These are phyloP conservation scores for Ostrea denselamellosa DNA, from an alignment of 1,140 invertebrate species.

Conservation along the genomic window DNA sequence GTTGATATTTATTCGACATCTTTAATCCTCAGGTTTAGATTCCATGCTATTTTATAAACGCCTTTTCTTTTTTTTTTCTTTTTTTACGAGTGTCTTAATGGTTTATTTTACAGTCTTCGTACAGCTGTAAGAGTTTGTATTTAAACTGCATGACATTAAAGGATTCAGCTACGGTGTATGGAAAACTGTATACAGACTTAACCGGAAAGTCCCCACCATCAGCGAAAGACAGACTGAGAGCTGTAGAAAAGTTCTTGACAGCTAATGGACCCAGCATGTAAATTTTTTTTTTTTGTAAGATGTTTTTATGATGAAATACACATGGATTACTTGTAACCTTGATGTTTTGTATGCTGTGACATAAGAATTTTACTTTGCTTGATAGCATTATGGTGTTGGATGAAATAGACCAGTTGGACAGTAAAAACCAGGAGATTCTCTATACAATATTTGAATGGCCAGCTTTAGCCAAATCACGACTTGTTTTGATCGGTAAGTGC, in stretches of 20 bases:
- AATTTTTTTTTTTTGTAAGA: slow-evolving; percentile 18
- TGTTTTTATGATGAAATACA: not conserved
- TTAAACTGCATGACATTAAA: slow-evolving; percentile 75
- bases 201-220: slow-evolving; percentile 63
- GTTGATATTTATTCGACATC: not conserved
- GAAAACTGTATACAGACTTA: slow-evolving; percentile 68
- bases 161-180: slow-evolving; percentile 67
- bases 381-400: slow-evolving; percentile 92
- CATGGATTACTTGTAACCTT: not conserved
- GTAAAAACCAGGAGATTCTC: slow-evolving; percentile 91
- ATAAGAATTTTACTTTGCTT: slow-evolving; percentile 74
- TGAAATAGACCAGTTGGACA: slow-evolving; percentile 94
- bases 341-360: not conserved
- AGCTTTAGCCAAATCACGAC: slow-evolving; percentile 83
- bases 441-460: slow-evolving; percentile 98
- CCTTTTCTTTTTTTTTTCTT: too few species aligned
- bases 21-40: not conserved
- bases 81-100: not conserved
- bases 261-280: slow-evolving; percentile 67
- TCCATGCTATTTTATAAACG: not conserved
- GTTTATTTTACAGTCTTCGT: slow-evolving; percentile 55
- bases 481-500: slow-evolving; percentile 89
- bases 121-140: slow-evolving; percentile 67
- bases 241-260: slow-evolving; percentile 68
- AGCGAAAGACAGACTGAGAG: slow-evolving; percentile 62